Percentiles rank a stretch among this genome's conserved stretches.
These are phyloP conservation scores for Salpingus planirostris DNA, from an alignment of 2,888 invertebrate genomes.

Conservation along the genomic window DNA sequence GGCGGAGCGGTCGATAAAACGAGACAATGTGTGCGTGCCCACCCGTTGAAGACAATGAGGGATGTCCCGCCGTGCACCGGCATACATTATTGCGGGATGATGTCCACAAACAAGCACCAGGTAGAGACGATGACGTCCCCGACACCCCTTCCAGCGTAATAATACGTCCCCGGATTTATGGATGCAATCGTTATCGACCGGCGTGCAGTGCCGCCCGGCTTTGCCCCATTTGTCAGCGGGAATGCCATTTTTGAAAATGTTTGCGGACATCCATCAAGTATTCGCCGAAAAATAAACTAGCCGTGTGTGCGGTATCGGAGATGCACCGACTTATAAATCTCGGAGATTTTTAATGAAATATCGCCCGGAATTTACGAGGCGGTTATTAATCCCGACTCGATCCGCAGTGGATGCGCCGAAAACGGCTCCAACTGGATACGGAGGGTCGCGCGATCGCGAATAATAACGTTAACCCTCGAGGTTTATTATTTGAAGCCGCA, in stretches of 20 bases:
- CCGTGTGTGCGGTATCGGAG: slow-evolving; percentile 1
- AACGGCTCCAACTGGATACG: too few species aligned
- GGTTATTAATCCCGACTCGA: too few species aligned
- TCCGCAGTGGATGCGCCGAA: too few species aligned
- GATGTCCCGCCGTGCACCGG: slow-evolving; percentile 18
- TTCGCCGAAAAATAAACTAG: slow-evolving; percentile 4
- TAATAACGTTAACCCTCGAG: too few species aligned
- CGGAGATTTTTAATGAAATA: slow-evolving; percentile 5
- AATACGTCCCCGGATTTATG: too few species aligned
- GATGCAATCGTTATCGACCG: slow-evolving; percentile 9
- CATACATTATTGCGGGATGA: slow-evolving; percentile 16
- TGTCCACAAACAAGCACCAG: too few species aligned
- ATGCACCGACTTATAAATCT: slow-evolving; percentile 4
- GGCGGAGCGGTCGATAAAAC: slow-evolving; percentile 11
- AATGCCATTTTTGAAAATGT: slow-evolving; percentile 6
- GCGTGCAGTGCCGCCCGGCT: slow-evolving; percentile 1
- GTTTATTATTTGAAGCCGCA: too few species aligned
- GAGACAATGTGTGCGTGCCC: slow-evolving; percentile 1
- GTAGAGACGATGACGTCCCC: too few species aligned
- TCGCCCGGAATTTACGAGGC: too few species aligned
- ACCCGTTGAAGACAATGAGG: slow-evolving; percentile 17
- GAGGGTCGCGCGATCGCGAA: too few species aligned
- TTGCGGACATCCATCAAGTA: slow-evolving; percentile 6
- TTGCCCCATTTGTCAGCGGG: slow-evolving; percentile 3
- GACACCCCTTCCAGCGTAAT: too few species aligned